Evolutionary conservation across 2,113 vertebrate species (phyloP).

Genomic region (Asarcornis scutulata): DNA sequence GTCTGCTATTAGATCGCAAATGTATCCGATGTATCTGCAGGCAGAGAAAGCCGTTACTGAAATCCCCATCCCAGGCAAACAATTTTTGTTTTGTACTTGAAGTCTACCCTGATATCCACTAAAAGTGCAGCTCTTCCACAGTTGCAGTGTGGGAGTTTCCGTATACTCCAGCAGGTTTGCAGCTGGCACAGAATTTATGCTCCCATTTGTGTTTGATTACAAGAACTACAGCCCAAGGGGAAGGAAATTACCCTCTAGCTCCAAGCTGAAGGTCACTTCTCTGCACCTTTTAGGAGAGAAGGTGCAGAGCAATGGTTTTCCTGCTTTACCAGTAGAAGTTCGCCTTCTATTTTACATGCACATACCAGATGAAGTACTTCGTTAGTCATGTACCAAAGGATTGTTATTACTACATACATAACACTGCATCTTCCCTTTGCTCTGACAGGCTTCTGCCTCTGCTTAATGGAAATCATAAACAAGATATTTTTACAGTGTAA

Average conservation of each 20-base stretch:
- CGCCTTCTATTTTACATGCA: neutral
- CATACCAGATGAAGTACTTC: neutral
- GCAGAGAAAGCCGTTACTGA: neutral
- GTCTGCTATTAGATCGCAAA: conserved; percentile 95
- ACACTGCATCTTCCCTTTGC: neutral
- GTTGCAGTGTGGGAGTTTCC: neutral
- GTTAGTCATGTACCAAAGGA: neutral
- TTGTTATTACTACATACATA: neutral
- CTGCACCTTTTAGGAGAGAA: neutral
- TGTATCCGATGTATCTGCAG: conserved; percentile 93
- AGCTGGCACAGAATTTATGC: neutral
- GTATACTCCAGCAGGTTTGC: neutral
- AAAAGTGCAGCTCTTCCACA: rapidly evolving
- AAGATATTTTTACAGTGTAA: neutral
- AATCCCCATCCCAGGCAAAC: too few relatives aligned
- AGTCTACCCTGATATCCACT: neutral
- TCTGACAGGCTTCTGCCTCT: neutral
- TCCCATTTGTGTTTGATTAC: neutral
- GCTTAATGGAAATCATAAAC: neutral
- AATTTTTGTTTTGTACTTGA: neutral
- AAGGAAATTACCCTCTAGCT: neutral
- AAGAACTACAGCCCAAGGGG: neutral
- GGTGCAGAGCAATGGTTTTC: neutral
- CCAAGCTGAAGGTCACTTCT: neutral
- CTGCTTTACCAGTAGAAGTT: neutral